Conservation (phyloP, 2,797 vertebrate species). For the Crenichthys baileyi region DNA sequence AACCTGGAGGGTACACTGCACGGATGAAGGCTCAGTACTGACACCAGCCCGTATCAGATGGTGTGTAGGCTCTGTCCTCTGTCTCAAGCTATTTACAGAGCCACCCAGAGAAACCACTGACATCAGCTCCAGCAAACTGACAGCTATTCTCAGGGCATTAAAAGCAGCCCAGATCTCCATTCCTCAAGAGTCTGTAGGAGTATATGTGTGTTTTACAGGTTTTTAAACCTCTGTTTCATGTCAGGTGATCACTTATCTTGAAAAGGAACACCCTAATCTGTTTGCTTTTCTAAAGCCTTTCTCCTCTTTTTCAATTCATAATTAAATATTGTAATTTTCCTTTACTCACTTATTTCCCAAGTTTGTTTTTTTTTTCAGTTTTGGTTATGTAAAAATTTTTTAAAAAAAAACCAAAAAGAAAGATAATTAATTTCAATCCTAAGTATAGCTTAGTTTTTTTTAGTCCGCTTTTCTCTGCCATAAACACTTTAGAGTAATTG, state of each 20-base stretch:
- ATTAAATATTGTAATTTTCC: background rate
- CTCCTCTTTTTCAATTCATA: background rate
- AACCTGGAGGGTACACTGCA: background rate
- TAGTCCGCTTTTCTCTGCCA: too few relatives aligned
- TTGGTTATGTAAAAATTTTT: too few relatives aligned
- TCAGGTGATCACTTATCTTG: background rate
- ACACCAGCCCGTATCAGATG: background rate
- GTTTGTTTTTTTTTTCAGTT: too few relatives aligned
- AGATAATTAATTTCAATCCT: too few relatives aligned
- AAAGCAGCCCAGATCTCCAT: conserved; percentile 21
- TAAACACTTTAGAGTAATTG: too few relatives aligned
- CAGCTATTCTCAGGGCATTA: conserved; percentile 7
- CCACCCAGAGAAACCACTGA: background rate
- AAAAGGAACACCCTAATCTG: background rate
- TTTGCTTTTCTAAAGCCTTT: background rate
- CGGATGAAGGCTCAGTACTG: conserved; percentile 4
- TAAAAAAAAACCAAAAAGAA: too few relatives aligned
- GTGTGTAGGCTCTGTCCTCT: background rate
- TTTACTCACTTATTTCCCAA: background rate
- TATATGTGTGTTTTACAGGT: background rate
- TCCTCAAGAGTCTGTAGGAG: background rate
- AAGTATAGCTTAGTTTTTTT: too few relatives aligned
- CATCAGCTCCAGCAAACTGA: conserved; percentile 17
- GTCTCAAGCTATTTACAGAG: background rate
- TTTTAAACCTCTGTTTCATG: background rate